phyloP scores from a whole-genome alignment of 2,113 vertebrate species.

The Myotis davidii region DNA sequence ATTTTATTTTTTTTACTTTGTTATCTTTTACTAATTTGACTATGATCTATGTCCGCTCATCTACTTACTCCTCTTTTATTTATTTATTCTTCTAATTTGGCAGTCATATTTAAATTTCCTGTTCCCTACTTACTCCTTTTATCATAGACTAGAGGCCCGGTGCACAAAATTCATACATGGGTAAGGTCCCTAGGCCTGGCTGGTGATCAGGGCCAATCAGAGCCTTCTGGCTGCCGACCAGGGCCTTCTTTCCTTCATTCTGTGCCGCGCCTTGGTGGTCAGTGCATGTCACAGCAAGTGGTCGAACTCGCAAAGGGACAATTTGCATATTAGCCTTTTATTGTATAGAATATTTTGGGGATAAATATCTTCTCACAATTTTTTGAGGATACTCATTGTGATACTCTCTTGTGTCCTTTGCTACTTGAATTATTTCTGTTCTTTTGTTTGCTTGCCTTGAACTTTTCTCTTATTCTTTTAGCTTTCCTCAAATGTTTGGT shows the following conservation, averaged over 20 bases:
- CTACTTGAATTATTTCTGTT: not conserved
- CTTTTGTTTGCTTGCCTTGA: constrained; percentile 15
- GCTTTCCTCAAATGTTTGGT: constrained; percentile 24
- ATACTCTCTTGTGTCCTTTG: not conserved
- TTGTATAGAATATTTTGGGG: not conserved
- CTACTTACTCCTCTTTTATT: not conserved
- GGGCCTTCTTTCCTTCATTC: too few species aligned
- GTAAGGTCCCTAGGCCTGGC: too few species aligned
- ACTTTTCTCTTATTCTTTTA: not conserved
- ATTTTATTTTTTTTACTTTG: not conserved
- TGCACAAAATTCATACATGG: too few species aligned
- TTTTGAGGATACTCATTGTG: not conserved
- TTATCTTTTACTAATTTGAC: not conserved
- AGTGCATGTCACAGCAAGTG: too few species aligned
- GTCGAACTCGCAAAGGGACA: too few species aligned
- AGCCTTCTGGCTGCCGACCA: too few species aligned
- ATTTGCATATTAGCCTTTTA: not conserved
- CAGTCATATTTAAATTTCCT: not conserved
- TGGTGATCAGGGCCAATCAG: too few species aligned
- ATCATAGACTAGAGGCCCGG: not conserved
- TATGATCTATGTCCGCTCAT: not conserved
- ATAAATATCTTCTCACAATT: not conserved
- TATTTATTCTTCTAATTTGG: not conserved
- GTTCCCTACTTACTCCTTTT: not conserved
- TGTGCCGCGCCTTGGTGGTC: too few species aligned